These are phyloP conservation scores for Coelinius sp. DNA, from an alignment of 2,888 invertebrate species.

Conservation along the genomic window DNA sequence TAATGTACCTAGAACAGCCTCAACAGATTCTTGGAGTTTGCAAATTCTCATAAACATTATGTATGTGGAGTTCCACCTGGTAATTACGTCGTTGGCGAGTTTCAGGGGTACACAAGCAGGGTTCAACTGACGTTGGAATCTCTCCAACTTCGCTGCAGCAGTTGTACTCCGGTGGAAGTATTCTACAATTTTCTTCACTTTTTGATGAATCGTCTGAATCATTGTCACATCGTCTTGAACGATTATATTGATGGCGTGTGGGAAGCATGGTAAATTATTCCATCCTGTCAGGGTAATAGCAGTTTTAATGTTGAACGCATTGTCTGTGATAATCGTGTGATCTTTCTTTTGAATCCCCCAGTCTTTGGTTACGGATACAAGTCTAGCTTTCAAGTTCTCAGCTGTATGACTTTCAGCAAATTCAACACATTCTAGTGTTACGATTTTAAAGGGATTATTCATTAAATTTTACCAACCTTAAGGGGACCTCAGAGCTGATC, in stretches of 20 bases:
- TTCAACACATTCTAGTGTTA: background rate
- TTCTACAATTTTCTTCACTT: background rate
- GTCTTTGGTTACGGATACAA: background rate
- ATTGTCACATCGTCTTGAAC: background rate
- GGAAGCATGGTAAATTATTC: background rate
- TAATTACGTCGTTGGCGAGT: background rate
- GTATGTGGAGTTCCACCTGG: background rate
- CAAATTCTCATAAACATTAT: background rate
- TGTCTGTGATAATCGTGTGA: background rate
- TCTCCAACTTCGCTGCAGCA: background rate
- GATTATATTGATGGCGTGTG: background rate
- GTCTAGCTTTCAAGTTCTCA: background rate
- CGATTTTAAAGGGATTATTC: too few species aligned
- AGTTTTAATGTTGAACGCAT: background rate
- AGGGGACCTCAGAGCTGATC: too few species aligned
- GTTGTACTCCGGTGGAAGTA: background rate
- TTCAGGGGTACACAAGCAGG: background rate
- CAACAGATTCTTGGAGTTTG: background rate
- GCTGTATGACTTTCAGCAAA: background rate
- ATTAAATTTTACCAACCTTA: too few species aligned
- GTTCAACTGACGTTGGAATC: background rate
- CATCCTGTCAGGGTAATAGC: background rate
- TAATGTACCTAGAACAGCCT: background rate
- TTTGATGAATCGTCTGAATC: background rate
- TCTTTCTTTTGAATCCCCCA: background rate